Conservation (phyloP, 92 coral and sea anemone species). For the Phenganax stokvisi region DNA sequence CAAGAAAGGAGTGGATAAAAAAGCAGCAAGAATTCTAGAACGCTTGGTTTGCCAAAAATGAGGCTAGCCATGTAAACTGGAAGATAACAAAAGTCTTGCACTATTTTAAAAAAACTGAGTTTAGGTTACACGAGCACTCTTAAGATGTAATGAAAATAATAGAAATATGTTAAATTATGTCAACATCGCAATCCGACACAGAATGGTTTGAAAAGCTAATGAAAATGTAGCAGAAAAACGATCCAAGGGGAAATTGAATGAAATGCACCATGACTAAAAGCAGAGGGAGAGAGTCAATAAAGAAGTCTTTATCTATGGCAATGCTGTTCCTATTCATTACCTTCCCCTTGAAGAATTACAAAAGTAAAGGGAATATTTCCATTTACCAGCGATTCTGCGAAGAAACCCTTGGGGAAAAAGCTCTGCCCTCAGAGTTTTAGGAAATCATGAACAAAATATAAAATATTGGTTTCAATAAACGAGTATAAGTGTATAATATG, state of each 20-base stretch:
- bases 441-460: constrained; percentile 19
- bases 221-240: constrained; percentile 16
- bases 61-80: constrained; percentile 24
- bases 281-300: constrained; percentile 26
- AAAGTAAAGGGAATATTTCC: constrained; percentile 17
- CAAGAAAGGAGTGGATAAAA: constrained; percentile 5
- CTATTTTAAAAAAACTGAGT: constrained; percentile 19
- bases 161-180: constrained; percentile 11
- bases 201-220: background rate
- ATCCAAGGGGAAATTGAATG: constrained; percentile 3
- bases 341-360: constrained; percentile 16
- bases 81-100: constrained; percentile 3
- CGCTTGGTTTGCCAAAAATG: constrained; percentile 13
- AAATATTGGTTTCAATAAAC: background rate
- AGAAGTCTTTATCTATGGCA: background rate
- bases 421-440: background rate
- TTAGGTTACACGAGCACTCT: constrained; percentile 11
- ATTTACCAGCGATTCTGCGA: constrained; percentile 24
- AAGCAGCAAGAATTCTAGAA: constrained; percentile 9
- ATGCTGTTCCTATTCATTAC: constrained; percentile 23
- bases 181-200: constrained; percentile 9
- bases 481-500: too few relatives aligned
- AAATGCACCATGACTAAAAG: background rate
- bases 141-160: constrained; percentile 13
- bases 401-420: constrained; percentile 30